phyloP scores from a whole-genome alignment of 2,797 vertebrate species.

The Morus bassanus region DNA sequence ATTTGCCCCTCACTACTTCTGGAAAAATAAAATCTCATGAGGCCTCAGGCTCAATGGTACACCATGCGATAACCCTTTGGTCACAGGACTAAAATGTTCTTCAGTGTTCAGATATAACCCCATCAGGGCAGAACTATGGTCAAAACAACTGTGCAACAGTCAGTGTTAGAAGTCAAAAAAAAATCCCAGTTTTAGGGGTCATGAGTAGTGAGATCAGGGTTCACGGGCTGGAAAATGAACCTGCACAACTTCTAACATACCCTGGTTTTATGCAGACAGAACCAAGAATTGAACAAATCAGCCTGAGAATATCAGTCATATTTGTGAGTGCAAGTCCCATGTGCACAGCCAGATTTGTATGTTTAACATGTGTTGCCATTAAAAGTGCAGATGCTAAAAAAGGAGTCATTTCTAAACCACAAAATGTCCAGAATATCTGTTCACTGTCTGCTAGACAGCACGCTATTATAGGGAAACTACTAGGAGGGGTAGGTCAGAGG shows the following conservation, averaged over 20 bases:
- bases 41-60: neutral
- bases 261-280: neutral
- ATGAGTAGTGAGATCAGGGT: neutral
- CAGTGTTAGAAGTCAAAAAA: neutral
- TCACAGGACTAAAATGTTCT: neutral
- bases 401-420: neutral
- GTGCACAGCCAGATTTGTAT: neutral
- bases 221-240: neutral
- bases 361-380: neutral
- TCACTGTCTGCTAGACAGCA: neutral
- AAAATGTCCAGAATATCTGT: neutral
- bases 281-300: neutral
- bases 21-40: neutral
- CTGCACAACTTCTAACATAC: neutral
- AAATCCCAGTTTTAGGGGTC: neutral
- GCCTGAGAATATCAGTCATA: neutral
- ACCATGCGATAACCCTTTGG: neutral
- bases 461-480: neutral
- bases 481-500: neutral
- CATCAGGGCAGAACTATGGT: neutral
- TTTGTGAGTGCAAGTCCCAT: neutral
- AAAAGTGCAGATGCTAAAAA: neutral
- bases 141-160: neutral
- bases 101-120: neutral
- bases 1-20: neutral